Evolutionary conservation across 2,888 invertebrate genomes (phyloP).

Genomic region (Miltochrista miniata): DNA sequence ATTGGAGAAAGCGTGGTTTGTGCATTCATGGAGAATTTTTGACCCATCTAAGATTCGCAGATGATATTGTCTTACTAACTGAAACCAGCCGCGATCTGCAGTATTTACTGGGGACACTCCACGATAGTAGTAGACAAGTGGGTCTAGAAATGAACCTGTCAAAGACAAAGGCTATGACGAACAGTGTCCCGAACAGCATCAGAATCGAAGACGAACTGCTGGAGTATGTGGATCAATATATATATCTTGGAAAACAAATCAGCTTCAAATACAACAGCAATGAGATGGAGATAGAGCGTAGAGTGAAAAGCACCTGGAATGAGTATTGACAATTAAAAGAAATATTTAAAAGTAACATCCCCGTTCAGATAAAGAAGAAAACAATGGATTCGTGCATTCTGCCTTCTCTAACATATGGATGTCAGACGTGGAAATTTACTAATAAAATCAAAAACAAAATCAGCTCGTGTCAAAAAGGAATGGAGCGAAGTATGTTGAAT

Average conservation of each 20-base stretch:
- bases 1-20: too few species aligned
- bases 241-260: neutral
- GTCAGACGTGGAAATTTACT: constrained; percentile 11
- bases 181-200: too few species aligned
- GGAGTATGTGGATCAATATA: neutral
- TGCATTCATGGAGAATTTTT: neutral
- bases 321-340: constrained; percentile 2
- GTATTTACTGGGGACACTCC: too few species aligned
- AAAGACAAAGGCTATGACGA: too few species aligned
- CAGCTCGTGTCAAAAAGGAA: constrained; percentile 5
- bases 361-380: constrained; percentile 1
- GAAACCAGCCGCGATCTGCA: neutral
- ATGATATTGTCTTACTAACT: neutral
- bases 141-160: too few species aligned
- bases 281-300: neutral
- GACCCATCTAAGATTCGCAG: neutral
- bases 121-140: too few species aligned
- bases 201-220: neutral
- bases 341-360: constrained; percentile 6
- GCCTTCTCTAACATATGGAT: constrained; percentile 6
- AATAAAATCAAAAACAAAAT: constrained; percentile 9
- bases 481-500: constrained; percentile 7
- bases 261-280: neutral
- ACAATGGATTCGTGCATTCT: neutral
- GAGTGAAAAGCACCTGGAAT: neutral